A percentile compares a stretch with the other conserved stretches of the same genome.
Evolutionary conservation across 2,888 invertebrate genomes (phyloP).

Genomic region (Matsumyia berberina): DNA sequence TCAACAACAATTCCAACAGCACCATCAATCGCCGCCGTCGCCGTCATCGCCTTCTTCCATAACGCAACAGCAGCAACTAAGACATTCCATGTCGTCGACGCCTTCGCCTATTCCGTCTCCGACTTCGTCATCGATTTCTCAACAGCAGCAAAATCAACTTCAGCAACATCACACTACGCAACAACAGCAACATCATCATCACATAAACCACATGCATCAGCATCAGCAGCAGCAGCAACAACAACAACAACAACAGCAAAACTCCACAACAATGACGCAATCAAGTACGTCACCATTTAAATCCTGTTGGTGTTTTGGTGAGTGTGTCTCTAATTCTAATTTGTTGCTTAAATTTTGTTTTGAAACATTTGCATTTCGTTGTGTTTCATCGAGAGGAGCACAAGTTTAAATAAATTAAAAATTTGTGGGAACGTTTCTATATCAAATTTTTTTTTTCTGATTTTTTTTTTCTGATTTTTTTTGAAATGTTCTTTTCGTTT

Average conservation of each 20-base stretch:
- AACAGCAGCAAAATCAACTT: constrained; percentile 78
- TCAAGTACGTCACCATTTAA: constrained; percentile 79
- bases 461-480: constrained; percentile 9
- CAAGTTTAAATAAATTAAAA: constrained; percentile 34
- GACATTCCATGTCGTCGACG: constrained; percentile 79
- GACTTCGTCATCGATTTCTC: constrained; percentile 75
- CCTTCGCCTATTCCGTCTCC: constrained; percentile 78
- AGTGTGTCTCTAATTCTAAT: constrained; percentile 79
- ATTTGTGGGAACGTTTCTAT: constrained; percentile 76
- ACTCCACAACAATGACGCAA: constrained; percentile 75
- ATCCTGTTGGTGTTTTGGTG: constrained; percentile 85
- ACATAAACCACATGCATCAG: constrained; percentile 79
- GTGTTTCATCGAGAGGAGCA: constrained; percentile 59
- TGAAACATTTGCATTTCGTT: constrained; percentile 56
- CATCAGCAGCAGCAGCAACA: constrained; percentile 78
- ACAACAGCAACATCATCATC: constrained; percentile 78
- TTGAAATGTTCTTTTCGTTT: constrained; percentile 2
- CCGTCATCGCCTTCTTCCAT: constrained; percentile 78
- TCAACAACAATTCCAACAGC: constrained; percentile 71
- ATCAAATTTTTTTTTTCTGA: constrained; percentile 21
- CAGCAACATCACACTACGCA: constrained; percentile 77
- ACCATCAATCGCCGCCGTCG: constrained; percentile 73
- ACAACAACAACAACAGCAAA: constrained; percentile 78
- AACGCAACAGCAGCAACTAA: constrained; percentile 76
- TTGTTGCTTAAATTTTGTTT: constrained; percentile 67